Evolutionary conservation across 2,113 vertebrate species (phyloP).

Genomic region (Rhinoderma darwinii): DNA sequence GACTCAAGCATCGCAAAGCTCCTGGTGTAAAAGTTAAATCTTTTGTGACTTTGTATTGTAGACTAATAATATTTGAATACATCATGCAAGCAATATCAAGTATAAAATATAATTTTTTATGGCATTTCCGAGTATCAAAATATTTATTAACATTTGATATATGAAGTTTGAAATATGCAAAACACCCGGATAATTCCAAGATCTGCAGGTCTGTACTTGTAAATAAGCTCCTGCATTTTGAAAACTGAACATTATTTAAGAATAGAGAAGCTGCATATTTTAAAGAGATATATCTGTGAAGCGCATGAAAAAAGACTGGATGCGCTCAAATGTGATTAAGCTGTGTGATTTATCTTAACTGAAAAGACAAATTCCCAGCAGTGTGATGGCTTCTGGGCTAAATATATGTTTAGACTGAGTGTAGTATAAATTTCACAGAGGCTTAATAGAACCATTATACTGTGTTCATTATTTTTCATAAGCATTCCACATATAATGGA

Average conservation of each 20-base stretch:
- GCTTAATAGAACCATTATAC: slow-evolving; percentile 42
- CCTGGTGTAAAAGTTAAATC: background rate
- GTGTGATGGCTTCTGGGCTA: slow-evolving; percentile 25
- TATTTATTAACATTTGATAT: background rate
- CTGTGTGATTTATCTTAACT: slow-evolving; percentile 45
- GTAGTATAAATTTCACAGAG: slow-evolving; percentile 26
- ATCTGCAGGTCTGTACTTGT: background rate
- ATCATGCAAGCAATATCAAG: background rate
- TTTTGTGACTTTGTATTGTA: background rate
- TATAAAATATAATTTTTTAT: background rate
- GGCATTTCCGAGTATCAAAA: background rate
- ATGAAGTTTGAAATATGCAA: background rate
- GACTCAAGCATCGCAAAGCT: too few relatives aligned
- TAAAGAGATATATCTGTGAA: slow-evolving; percentile 1
- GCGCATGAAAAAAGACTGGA: background rate
- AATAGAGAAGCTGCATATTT: background rate
- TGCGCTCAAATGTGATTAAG: slow-evolving; percentile 39
- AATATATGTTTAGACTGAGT: slow-evolving; percentile 38
- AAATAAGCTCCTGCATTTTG: background rate
- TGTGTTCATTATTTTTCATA: slow-evolving; percentile 49
- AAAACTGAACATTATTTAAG: background rate
- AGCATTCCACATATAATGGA: slow-evolving; percentile 32
- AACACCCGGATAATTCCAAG: background rate
- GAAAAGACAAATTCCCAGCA: slow-evolving; percentile 28
- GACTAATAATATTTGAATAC: background rate